Percentiles rank a stretch among this genome's conserved stretches.
Conservation (phyloP, 2,888 invertebrate species). For the Dryobotodes eremita region DNA sequence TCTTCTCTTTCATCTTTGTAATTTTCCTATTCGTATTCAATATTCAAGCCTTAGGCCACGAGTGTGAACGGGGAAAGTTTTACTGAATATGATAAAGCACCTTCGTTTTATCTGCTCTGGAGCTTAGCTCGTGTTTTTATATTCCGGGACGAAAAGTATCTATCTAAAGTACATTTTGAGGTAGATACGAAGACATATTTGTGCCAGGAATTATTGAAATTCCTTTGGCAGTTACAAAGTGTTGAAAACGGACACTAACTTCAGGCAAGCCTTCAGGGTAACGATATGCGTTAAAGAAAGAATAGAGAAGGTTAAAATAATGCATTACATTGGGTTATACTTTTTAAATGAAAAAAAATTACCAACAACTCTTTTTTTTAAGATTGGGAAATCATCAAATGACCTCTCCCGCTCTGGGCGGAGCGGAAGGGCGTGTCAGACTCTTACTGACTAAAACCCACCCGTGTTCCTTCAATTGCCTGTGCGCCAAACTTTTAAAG, state of each 20-base stretch:
- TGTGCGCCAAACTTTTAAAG: background rate
- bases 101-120: slow-evolving; percentile 1
- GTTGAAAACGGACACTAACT: background rate
- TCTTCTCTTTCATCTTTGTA: slow-evolving; percentile 12
- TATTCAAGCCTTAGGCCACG: slow-evolving; percentile 24
- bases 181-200: background rate
- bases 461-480: too few relatives aligned
- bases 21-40: slow-evolving; percentile 29
- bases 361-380: too few relatives aligned
- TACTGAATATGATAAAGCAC: slow-evolving; percentile 48
- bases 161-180: background rate
- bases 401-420: too few relatives aligned
- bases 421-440: too few relatives aligned
- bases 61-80: slow-evolving; percentile 20
- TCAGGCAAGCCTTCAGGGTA: background rate
- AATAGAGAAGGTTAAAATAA: background rate
- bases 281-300: background rate
- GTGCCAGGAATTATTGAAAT: slow-evolving; percentile 2
- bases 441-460: too few relatives aligned
- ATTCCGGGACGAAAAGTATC: slow-evolving; percentile 7
- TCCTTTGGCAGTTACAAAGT: background rate
- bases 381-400: too few relatives aligned
- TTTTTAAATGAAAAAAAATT: too few relatives aligned
- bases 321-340: background rate
- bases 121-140: too few relatives aligned